Evolutionary conservation across 2,888 invertebrate genomes (phyloP).

Genomic region (Silvanus unidentatus): DNA sequence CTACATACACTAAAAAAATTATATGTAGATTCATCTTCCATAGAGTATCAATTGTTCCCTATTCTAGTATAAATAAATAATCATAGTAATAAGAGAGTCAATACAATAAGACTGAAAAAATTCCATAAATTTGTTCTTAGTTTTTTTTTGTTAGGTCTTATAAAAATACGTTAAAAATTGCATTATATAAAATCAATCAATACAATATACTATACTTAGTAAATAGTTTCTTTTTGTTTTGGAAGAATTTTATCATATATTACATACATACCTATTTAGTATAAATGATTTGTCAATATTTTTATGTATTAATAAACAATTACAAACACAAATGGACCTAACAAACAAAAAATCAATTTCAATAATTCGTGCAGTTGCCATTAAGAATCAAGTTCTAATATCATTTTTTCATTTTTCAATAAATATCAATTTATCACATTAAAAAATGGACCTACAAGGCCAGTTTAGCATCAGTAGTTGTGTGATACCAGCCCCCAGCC

Average conservation of each 20-base stretch:
- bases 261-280: too few species aligned
- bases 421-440: constrained; percentile 27
- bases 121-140: neutral
- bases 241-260: too few species aligned
- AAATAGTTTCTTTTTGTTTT: too few species aligned
- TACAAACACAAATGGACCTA: neutral
- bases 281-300: too few species aligned
- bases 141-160: too few species aligned
- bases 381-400: too few species aligned
- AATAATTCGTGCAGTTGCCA: too few species aligned
- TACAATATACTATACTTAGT: too few species aligned
- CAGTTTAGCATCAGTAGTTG: constrained; percentile 10
- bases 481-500: constrained; percentile 13
- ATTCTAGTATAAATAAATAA: neutral
- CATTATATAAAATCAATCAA: too few species aligned
- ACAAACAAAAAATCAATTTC: too few species aligned
- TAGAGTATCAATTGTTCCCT: constrained; percentile 1
- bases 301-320: neutral
- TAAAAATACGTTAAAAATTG: too few species aligned
- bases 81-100: constrained; percentile 5
- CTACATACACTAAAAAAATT: too few species aligned
- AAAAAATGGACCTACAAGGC: constrained; percentile 20
- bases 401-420: constrained; percentile 18
- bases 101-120: constrained; percentile 9
- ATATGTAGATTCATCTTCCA: neutral